Evolutionary conservation across 2,888 invertebrate species (phyloP).

Genomic region (Copidosoma aretas): DNA sequence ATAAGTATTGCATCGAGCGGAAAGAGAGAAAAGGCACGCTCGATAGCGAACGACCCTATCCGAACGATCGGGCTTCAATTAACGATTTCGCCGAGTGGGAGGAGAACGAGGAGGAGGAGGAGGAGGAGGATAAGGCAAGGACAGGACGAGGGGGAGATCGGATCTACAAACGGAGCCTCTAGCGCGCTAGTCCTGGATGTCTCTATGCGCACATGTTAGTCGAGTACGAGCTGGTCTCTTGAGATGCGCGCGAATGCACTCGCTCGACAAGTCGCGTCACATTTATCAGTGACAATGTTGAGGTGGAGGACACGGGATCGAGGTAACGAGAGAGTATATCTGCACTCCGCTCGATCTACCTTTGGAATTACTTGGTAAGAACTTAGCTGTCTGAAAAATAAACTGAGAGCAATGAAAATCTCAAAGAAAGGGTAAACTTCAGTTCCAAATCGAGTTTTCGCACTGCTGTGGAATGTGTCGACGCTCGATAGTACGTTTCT

Average conservation of each 20-base stretch:
- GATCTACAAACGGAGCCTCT: constrained; percentile 8
- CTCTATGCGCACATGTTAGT: constrained; percentile 8
- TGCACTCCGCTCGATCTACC: no score
- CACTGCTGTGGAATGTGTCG: neutral
- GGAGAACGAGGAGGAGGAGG: neutral
- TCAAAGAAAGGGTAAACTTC: no score
- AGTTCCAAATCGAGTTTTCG: no score
- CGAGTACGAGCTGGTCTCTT: neutral
- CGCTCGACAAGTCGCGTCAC: constrained; percentile 46
- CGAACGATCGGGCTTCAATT: constrained; percentile 34
- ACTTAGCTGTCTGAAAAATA: no score
- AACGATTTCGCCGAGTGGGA: constrained; percentile 28
- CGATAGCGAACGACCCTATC: constrained; percentile 30
- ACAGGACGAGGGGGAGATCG: neutral
- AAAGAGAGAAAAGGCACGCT: constrained; percentile 22
- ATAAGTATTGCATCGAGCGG: constrained; percentile 13
- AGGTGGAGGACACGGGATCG: no score
- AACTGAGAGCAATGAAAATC: no score
- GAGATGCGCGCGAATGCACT: neutral
- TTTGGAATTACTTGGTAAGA: no score
- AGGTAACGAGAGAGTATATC: no score
- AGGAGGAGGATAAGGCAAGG: constrained; percentile 4
- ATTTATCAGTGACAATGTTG: constrained; percentile 50
- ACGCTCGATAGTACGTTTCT: neutral
- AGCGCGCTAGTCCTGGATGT: constrained; percentile 32